A percentile compares a stretch with the other conserved stretches of the same genome.
Evolutionary conservation across 2,888 invertebrate species (phyloP).

Genomic region (Ferdinandea cuprea): DNA sequence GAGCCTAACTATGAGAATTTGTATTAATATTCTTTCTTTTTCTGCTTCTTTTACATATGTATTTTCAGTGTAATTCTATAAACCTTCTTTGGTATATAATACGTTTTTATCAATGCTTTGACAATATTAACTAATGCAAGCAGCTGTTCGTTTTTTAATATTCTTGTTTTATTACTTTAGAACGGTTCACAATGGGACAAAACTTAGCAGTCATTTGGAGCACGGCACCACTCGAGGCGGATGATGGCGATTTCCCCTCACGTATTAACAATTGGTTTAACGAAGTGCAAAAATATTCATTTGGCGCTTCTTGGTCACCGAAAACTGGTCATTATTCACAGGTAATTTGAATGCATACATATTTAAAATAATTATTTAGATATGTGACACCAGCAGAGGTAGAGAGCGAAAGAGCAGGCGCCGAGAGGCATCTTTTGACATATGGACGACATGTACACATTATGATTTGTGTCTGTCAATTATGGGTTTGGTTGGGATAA

Average conservation of each 20-base stretch:
- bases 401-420: background rate
- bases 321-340: conserved; percentile 93
- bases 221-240: conserved; percentile 84
- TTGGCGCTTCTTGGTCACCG: conserved; percentile 87
- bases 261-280: conserved; percentile 92
- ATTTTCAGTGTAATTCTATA: background rate
- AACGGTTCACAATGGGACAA: conserved; percentile 92
- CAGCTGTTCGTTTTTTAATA: too few relatives aligned
- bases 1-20: too few relatives aligned
- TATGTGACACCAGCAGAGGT: background rate
- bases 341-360: conserved; percentile 83
- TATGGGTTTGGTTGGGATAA: too few relatives aligned
- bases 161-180: conserved; percentile 77
- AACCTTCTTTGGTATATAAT: background rate
- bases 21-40: too few relatives aligned
- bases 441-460: background rate
- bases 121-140: too few relatives aligned
- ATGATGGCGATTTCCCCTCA: conserved; percentile 88
- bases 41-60: too few relatives aligned
- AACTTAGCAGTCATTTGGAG: conserved; percentile 93
- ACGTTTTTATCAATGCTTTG: background rate
- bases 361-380: background rate
- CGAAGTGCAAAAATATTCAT: conserved; percentile 88
- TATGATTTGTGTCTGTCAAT: background rate
- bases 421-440: background rate